Evolutionary conservation across 1,140 invertebrate genomes (phyloP), one percentile per base, ranked within the genome.

Genomic region (Patella vulgata): DNA sequence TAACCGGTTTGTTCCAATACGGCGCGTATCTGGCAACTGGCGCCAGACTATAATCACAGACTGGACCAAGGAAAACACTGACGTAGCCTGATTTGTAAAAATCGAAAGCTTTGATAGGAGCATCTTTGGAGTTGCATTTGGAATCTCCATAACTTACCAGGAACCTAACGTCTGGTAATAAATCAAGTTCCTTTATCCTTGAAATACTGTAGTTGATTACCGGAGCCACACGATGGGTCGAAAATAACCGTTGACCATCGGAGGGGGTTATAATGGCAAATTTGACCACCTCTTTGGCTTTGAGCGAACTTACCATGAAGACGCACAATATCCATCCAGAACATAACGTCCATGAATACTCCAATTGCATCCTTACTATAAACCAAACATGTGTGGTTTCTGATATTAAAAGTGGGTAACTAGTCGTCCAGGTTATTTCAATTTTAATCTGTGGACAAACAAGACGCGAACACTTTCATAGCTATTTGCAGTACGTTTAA

Each of bases 21-120:
- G 91, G 90, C 0, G 93, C 89, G 77, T 95, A 96, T 14, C 94
- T 86, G 0, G 93, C 91, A 1, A 97, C 92, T 0, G 94, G 94
- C 0, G 94, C 93, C 53, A 97, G 88, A 3, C 92, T 92, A 82
- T 95, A 97, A 71, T 95, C 93, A 82, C 94, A 97, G 1, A 94
- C 90, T 0, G 95, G 92, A 0, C 95, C 95, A 71, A 97, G 87
- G 77, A 96, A 94, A 0, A 91, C 92, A 84, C 71, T 21, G 0
- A 62, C 63, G 4, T 17, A 12, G 94, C 92, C 88, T 88, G 53
- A 5, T 27, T 11, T 39, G 36, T 59, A 54, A 21, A 64, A 53
- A n/a, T 59, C 23, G 48, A 75, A 63, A n/a, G 63, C 52, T 23
- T 56, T 27, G 30, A 66, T 57, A 1, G 53, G 61, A 27, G 86